Conservation (phyloP, 1,140 invertebrate genomes). For the Megalonaias nervosa region DNA sequence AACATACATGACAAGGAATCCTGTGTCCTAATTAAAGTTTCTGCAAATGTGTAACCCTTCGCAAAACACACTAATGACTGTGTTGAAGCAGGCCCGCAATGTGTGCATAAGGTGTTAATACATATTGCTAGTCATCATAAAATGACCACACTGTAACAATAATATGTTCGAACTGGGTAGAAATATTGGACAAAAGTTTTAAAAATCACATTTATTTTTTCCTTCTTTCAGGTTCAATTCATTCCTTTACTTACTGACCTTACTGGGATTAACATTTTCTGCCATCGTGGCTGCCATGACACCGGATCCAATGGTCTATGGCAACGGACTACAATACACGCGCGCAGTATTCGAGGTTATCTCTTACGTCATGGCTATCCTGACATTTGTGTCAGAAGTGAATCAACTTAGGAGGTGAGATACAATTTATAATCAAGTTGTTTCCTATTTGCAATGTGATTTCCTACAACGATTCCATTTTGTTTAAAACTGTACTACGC, state of each 20-base stretch:
- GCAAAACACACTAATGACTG: neutral
- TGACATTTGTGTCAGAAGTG: slow-evolving; percentile 52
- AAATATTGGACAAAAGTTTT: neutral
- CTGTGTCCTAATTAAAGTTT: too few species aligned
- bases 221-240: slow-evolving; percentile 50
- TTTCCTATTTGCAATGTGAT: too few species aligned
- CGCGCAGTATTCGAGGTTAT: slow-evolving; percentile 53
- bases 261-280: slow-evolving; percentile 50
- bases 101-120: neutral
- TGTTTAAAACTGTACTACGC: too few species aligned
- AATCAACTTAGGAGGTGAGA: slow-evolving; percentile 61
- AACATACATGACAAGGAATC: too few species aligned
- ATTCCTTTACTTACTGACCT: slow-evolving; percentile 47
- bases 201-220: neutral
- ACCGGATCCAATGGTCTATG: slow-evolving; percentile 45
- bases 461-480: too few species aligned
- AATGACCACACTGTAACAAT: neutral
- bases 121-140: neutral
- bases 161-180: neutral
- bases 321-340: slow-evolving; percentile 43
- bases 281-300: slow-evolving; percentile 43
- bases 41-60: neutral
- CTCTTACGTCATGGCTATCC: slow-evolving; percentile 32
- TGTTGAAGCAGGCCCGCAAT: neutral
- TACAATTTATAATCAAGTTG: neutral